These are phyloP conservation scores for Blastomussa wellsi DNA, from an alignment of 92 coral and sea anemone genomes.

Conservation along the genomic window DNA sequence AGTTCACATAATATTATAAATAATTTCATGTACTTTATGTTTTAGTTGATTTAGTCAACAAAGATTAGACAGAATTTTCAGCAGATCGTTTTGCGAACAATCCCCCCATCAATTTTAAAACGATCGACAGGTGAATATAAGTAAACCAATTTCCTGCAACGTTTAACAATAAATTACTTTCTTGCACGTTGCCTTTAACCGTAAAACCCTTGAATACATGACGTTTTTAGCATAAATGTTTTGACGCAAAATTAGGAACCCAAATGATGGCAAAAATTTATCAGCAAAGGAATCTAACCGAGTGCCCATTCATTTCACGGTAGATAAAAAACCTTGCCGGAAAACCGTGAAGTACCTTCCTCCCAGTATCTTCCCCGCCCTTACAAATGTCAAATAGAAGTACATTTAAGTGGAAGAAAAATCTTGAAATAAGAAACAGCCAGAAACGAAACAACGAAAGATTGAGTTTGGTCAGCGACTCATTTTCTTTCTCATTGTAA, in stretches of 20 bases:
- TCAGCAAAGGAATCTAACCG: neutral
- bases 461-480: neutral
- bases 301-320: neutral
- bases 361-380: neutral
- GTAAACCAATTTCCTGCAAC: neutral
- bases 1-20: too few relatives aligned
- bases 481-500: neutral
- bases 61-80: neutral
- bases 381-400: neutral
- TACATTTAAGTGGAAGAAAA: neutral
- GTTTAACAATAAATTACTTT: slow-evolving; percentile 5
- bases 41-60: neutral
- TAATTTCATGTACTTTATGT: too few relatives aligned
- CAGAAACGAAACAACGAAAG: neutral
- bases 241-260: neutral
- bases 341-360: neutral
- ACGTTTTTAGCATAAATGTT: neutral
- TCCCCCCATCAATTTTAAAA: neutral
- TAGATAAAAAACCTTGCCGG: neutral
- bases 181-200: neutral
- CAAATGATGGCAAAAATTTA: neutral
- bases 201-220: neutral
- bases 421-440: neutral
- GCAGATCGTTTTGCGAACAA: neutral
- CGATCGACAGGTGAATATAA: neutral